Conservation (phyloP, 2,113 vertebrate genomes). For the Coptodon bakossiorum region DNA sequence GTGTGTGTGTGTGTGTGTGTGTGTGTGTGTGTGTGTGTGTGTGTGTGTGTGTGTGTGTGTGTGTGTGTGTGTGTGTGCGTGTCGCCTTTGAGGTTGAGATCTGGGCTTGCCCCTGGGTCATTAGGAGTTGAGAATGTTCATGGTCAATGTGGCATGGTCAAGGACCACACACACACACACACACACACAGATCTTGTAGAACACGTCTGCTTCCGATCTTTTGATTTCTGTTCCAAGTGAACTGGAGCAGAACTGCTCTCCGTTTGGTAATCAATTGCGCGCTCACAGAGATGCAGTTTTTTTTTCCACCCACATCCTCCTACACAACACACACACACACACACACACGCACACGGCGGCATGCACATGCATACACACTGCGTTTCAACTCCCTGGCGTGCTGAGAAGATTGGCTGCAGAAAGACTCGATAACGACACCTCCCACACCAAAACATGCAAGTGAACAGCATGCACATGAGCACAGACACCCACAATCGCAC, state of each 20-base stretch:
- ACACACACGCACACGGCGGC: neutral
- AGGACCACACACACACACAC: neutral
- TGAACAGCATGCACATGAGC: conserved; percentile 41
- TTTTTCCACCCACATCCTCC: conserved; percentile 57
- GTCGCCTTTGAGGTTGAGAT: too few relatives aligned
- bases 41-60: too few relatives aligned
- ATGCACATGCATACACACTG: neutral
- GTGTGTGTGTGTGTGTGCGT: too few relatives aligned
- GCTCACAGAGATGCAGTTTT: conserved; percentile 37
- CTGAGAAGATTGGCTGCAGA: conserved; percentile 49
- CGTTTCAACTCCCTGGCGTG: conserved; percentile 25
- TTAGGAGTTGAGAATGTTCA: too few relatives aligned
- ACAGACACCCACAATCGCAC: conserved; percentile 19
- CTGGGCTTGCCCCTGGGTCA: too few relatives aligned
- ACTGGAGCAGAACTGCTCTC: neutral
- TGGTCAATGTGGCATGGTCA: too few relatives aligned
- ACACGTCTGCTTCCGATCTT: neutral
- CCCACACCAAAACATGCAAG: conserved; percentile 59
- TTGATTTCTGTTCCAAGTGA: neutral
- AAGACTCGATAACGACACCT: conserved; percentile 62
- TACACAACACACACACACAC: conserved; percentile 34
- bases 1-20: too few relatives aligned
- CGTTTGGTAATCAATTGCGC: conserved; percentile 33
- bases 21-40: too few relatives aligned
- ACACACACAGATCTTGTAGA: neutral